These are phyloP conservation scores for Aplodontia rufa DNA, from an alignment of 2,113 vertebrate genomes.

Conservation along the genomic window DNA sequence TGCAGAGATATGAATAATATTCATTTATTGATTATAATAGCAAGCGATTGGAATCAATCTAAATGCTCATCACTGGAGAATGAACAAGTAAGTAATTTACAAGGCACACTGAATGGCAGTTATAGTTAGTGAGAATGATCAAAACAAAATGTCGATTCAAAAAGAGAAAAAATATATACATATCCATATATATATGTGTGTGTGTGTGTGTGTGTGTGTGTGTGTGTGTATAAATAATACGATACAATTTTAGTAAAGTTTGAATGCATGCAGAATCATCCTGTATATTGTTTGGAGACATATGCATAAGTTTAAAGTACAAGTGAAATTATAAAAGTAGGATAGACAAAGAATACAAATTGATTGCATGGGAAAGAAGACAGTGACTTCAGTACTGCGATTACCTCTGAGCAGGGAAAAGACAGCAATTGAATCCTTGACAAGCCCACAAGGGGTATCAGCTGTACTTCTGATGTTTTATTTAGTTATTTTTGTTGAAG, in stretches of 20 bases:
- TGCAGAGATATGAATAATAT: background rate
- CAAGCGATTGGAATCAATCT: background rate
- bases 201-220: too few species aligned
- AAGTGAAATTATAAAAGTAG: background rate
- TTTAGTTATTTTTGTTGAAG: background rate
- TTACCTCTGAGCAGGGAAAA: background rate
- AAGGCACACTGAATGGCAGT: background rate
- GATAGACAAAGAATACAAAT: background rate
- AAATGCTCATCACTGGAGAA: background rate
- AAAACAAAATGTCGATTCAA: background rate
- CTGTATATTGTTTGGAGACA: background rate
- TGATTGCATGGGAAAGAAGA: background rate
- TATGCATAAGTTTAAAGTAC: background rate
- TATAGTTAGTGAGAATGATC: background rate
- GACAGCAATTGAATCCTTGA: background rate
- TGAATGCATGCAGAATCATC: background rate
- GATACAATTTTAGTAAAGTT: background rate
- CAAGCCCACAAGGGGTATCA: background rate
- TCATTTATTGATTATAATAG: background rate
- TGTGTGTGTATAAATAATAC: too few species aligned
- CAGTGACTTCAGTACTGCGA: background rate
- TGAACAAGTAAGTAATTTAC: background rate
- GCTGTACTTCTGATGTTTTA: background rate
- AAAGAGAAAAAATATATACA: background rate
- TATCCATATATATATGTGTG: too few species aligned